phyloP scores from a whole-genome alignment of 2,113 vertebrate genomes.

The Sinocyclocheilus anophthalmus region DNA sequence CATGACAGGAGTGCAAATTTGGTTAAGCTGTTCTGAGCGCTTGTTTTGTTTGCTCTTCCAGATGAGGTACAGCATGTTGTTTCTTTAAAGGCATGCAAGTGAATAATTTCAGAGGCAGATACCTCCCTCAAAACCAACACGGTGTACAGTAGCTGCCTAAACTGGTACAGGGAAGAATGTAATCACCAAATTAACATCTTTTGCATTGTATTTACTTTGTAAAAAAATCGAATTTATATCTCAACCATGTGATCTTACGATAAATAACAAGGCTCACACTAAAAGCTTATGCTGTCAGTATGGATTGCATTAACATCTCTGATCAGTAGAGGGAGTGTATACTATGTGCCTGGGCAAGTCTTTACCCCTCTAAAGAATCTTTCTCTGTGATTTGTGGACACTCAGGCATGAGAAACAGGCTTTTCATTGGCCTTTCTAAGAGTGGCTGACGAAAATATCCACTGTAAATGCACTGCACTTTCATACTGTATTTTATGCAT shows the following conservation, averaged over 20 bases:
- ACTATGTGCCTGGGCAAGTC: background rate
- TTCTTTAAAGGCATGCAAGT: conserved; percentile 2
- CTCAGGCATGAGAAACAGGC: background rate
- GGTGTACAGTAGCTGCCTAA: background rate
- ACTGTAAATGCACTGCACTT: background rate
- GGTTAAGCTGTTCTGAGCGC: background rate
- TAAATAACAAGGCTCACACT: background rate
- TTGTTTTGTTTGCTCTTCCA: conserved; percentile 26
- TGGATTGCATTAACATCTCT: conserved; percentile 8
- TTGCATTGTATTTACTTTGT: background rate
- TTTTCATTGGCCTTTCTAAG: background rate
- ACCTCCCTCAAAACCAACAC: conserved; percentile 35
- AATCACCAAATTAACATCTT: background rate
- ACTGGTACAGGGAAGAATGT: background rate
- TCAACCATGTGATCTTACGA: background rate
- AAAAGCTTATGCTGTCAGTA: background rate
- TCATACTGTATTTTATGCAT: background rate
- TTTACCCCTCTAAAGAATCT: background rate
- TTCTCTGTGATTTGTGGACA: background rate
- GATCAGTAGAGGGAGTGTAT: conserved; percentile 38
- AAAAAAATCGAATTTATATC: background rate
- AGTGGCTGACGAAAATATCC: background rate
- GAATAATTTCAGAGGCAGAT: background rate
- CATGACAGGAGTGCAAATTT: conserved; percentile 18
- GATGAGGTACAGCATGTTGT: conserved; percentile 1